phyloP scores from a whole-genome alignment of 2,888 invertebrate species.

The Erannis defoliaria region DNA sequence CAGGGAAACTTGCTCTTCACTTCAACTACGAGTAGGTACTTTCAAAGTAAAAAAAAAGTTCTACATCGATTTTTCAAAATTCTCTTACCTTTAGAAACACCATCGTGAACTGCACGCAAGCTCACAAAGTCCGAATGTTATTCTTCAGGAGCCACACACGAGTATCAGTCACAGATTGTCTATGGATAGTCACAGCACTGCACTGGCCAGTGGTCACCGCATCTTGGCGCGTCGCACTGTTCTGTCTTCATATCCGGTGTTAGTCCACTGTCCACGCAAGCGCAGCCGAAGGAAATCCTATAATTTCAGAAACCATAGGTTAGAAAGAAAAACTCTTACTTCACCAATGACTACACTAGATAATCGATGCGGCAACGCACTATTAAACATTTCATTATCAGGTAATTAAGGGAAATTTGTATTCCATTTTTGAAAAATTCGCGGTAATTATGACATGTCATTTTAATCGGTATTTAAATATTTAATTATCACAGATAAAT shows the following conservation, averaged over 20 bases:
- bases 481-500: background rate
- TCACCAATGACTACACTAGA: slow-evolving; percentile 66
- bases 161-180: slow-evolving; percentile 51
- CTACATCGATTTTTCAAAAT: background rate
- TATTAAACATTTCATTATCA: slow-evolving; percentile 44
- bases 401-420: slow-evolving; percentile 50
- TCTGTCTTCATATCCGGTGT: slow-evolving; percentile 71
- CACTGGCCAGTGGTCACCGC: slow-evolving; percentile 59
- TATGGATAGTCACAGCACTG: slow-evolving; percentile 58
- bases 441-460: background rate
- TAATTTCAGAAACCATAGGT: slow-evolving; percentile 76
- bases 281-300: slow-evolving; percentile 78
- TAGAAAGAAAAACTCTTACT: slow-evolving; percentile 71
- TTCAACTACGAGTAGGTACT: background rate
- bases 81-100: slow-evolving; percentile 62
- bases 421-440: slow-evolving; percentile 47
- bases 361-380: slow-evolving; percentile 60
- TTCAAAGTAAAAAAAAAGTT: too few relatives aligned
- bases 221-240: slow-evolving; percentile 53
- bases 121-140: slow-evolving; percentile 48
- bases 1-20: background rate
- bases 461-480: background rate
- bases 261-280: slow-evolving; percentile 63
- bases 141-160: slow-evolving; percentile 53
- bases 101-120: slow-evolving; percentile 54